Conservation (phyloP, 2,888 invertebrate species). For the Melanotus villosus region DNA sequence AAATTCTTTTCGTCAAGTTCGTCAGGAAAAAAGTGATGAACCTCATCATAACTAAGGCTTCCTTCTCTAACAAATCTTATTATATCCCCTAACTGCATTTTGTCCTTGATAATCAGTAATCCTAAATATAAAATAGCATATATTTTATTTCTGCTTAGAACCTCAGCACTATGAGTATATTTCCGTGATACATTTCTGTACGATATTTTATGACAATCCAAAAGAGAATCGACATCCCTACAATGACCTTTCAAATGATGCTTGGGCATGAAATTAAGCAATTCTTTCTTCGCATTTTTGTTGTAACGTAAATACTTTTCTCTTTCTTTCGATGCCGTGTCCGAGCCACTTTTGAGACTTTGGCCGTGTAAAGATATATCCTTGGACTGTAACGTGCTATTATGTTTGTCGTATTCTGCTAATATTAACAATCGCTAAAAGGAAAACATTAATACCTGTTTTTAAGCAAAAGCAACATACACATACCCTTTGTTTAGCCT, state of each 20-base stretch:
- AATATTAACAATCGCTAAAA: slow-evolving; percentile 62
- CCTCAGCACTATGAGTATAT: slow-evolving; percentile 51
- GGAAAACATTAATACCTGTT: neutral
- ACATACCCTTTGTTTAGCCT: slow-evolving; percentile 65
- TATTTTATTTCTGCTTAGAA: slow-evolving; percentile 64
- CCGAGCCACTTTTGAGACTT: slow-evolving; percentile 58
- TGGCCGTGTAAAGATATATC: slow-evolving; percentile 57
- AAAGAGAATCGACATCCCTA: slow-evolving; percentile 60
- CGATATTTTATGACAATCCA: slow-evolving; percentile 66
- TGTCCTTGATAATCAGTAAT: slow-evolving; percentile 75
- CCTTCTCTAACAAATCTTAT: slow-evolving; percentile 76
- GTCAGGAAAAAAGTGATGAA: slow-evolving; percentile 72
- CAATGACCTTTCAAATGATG: slow-evolving; percentile 67
- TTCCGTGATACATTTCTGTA: slow-evolving; percentile 48
- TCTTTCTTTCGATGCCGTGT: slow-evolving; percentile 58
- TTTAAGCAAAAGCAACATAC: slow-evolving; percentile 12
- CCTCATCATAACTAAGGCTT: slow-evolving; percentile 68
- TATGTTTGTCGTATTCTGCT: slow-evolving; percentile 62
- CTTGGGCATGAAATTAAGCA: slow-evolving; percentile 58
- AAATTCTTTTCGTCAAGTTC: slow-evolving; percentile 64
- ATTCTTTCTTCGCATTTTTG: slow-evolving; percentile 57
- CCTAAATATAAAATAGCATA: slow-evolving; percentile 76
- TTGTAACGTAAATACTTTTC: slow-evolving; percentile 55
- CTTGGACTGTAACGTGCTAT: slow-evolving; percentile 57
- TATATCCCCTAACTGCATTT: slow-evolving; percentile 79